Conservation (phyloP, 2,113 vertebrate genomes). For the Apteryx mantelli region DNA sequence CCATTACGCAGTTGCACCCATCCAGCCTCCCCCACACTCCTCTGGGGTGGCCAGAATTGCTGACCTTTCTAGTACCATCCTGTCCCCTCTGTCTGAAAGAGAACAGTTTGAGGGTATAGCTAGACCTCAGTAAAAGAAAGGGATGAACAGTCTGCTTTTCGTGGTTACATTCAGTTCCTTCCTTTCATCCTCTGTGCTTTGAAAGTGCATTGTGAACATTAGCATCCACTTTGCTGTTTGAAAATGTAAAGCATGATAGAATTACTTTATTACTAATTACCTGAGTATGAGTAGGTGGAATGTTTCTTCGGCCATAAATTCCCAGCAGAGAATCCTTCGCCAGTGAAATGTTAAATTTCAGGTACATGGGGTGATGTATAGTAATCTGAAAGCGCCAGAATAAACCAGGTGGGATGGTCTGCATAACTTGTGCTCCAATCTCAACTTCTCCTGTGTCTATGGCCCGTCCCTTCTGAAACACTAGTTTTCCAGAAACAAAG, state of each 20-base stretch:
- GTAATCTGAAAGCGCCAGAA: constrained; percentile 98
- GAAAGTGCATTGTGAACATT: fast-evolving
- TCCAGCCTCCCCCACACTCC: not conserved
- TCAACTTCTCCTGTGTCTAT: constrained; percentile 96
- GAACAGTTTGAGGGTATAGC: fast-evolving
- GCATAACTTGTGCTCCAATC: constrained; percentile 91
- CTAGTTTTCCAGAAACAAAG: constrained; percentile 74
- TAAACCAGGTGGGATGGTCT: constrained; percentile 93
- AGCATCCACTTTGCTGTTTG: not conserved
- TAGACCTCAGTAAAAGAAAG: not conserved
- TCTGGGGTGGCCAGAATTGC: not conserved
- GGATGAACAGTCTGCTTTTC: not conserved
- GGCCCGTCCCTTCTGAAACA: constrained; percentile 88
- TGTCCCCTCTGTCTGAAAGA: too few species aligned
- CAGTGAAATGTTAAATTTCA: constrained; percentile 97
- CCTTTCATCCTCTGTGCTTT: not conserved
- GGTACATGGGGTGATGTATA: constrained; percentile 94
- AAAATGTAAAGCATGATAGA: not conserved
- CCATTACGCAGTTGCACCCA: not conserved
- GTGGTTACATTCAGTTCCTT: not conserved
- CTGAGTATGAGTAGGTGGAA: constrained; percentile 98
- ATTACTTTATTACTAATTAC: constrained; percentile 73
- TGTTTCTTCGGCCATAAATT: constrained; percentile 96
- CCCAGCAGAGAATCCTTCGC: constrained; percentile 94
- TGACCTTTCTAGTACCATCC: not conserved